Evolutionary conservation across 2,888 invertebrate species (phyloP).

Genomic region (Allacma fusca): DNA sequence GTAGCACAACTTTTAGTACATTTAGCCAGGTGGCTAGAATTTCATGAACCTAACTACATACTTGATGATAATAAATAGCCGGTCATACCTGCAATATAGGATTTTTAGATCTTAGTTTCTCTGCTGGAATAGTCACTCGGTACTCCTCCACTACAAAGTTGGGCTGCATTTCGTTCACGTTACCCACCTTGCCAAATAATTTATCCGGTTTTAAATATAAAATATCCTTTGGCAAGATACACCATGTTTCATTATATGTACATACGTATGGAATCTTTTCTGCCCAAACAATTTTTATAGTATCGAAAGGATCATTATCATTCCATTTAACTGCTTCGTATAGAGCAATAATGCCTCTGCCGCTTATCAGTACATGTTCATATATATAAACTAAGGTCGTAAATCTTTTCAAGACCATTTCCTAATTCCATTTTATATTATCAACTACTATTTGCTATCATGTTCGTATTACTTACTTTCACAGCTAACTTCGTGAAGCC

Average conservation of each 20-base stretch:
- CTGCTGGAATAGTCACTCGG: slow-evolving; percentile 64
- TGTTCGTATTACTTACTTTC: slow-evolving; percentile 68
- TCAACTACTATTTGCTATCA: background rate
- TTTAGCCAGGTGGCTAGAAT: slow-evolving; percentile 12
- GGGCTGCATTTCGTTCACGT: slow-evolving; percentile 64
- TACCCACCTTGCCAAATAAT: slow-evolving; percentile 49
- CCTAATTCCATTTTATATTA: slow-evolving; percentile 21
- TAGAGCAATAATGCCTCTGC: background rate
- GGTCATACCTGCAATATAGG: slow-evolving; percentile 60
- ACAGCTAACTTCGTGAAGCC: slow-evolving; percentile 80
- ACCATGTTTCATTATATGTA: background rate
- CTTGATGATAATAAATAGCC: slow-evolving; percentile 36
- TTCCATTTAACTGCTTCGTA: background rate
- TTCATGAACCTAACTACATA: background rate
- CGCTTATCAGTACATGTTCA: background rate
- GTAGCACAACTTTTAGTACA: background rate
- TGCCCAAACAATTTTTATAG: background rate
- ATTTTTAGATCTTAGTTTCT: slow-evolving; percentile 57
- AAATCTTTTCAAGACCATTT: slow-evolving; percentile 20
- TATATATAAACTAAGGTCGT: background rate
- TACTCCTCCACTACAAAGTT: slow-evolving; percentile 64
- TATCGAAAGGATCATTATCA: background rate
- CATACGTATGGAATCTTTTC: background rate
- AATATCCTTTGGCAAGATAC: no score
- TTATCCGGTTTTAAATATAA: slow-evolving; percentile 18